These are phyloP conservation scores for Dipodomys ordii DNA, from an alignment of 2,113 vertebrate species.

Conservation along the genomic window DNA sequence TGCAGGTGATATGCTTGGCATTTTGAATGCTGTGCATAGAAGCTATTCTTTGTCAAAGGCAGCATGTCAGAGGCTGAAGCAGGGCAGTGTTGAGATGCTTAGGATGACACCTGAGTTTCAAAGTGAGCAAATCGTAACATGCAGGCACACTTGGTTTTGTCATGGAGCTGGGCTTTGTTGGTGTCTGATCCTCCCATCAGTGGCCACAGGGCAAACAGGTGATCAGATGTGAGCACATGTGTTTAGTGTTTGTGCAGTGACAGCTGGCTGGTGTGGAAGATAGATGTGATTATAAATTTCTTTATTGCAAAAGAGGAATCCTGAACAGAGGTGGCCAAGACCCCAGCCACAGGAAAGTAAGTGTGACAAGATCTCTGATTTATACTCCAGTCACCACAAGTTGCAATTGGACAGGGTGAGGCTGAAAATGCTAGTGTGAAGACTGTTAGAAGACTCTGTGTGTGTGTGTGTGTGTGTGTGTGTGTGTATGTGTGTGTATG, in stretches of 20 bases:
- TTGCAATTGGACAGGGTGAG: background rate
- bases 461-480: background rate
- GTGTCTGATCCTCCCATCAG: slow-evolving; percentile 72
- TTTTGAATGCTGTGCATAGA: background rate
- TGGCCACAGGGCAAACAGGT: slow-evolving; percentile 74
- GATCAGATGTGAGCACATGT: background rate
- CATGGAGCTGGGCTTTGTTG: background rate
- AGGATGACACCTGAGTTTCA: slow-evolving; percentile 44
- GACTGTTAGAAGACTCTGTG: background rate
- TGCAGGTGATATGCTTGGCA: background rate
- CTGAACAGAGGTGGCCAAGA: background rate
- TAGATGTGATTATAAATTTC: slow-evolving; percentile 36
- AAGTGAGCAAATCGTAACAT: slow-evolving; percentile 53
- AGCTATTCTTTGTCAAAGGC: background rate
- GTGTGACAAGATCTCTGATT: background rate
- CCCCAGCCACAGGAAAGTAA: background rate
- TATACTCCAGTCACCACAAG: background rate
- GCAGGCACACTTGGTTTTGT: background rate
- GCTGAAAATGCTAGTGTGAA: background rate
- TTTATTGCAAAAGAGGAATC: slow-evolving; percentile 38
- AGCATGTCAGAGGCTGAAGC: background rate
- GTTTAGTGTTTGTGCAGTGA: slow-evolving; percentile 57
- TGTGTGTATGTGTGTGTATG: background rate
- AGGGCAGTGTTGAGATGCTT: slow-evolving; percentile 56
- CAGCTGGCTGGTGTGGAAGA: slow-evolving; percentile 16